Percentiles rank a stretch among this genome's conserved stretches.
Evolutionary conservation across 2,113 vertebrate species (phyloP).

Genomic region (Nanorana parkeri): DNA sequence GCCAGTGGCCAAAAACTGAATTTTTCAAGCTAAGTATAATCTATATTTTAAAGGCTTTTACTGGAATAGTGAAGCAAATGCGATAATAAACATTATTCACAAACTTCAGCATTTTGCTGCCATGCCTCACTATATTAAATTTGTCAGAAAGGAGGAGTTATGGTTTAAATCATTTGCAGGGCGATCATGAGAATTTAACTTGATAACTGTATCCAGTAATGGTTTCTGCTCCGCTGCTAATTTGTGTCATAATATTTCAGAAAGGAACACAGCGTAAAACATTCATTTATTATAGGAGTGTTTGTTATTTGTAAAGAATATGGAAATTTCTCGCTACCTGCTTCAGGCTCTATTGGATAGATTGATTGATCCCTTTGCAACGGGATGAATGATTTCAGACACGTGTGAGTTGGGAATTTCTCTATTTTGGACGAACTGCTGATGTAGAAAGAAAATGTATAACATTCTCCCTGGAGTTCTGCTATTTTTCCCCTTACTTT

Average conservation of each 20-base stretch:
- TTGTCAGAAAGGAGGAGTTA: no score
- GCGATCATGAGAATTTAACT: no score
- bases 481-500: background rate
- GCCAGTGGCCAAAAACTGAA: no score
- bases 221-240: background rate
- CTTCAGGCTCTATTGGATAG: background rate
- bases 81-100: no score
- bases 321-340: background rate
- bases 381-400: background rate
- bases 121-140: no score
- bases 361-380: background rate
- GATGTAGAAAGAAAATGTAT: slow-evolving; percentile 1
- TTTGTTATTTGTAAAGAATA: slow-evolving; percentile 5
- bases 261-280: background rate
- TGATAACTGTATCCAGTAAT: no score
- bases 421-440: background rate
- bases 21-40: no score
- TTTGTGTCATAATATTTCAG: slow-evolving; percentile 1
- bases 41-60: no score
- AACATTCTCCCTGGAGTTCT: background rate
- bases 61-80: no score
- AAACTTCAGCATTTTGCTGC: no score
- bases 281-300: background rate
- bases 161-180: no score
- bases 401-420: background rate